Percentiles rank a stretch among this genome's conserved stretches.
These are phyloP conservation scores for Noctua janthe DNA, from an alignment of 2,888 invertebrate genomes.

Conservation along the genomic window DNA sequence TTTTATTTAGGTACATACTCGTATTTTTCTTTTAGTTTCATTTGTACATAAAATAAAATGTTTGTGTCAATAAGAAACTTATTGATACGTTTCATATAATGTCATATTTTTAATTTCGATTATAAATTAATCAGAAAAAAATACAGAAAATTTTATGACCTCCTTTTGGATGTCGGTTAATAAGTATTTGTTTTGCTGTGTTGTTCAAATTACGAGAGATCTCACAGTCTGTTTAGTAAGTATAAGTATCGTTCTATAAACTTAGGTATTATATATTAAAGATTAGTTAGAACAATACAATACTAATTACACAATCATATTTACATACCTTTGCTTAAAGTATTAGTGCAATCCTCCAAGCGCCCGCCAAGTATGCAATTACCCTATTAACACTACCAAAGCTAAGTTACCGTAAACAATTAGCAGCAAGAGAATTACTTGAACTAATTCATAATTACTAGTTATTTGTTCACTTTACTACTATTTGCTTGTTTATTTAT, in stretches of 20 bases:
- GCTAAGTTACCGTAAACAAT: slow-evolving; percentile 57
- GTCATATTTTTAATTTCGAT: not conserved
- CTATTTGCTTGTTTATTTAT: slow-evolving; percentile 47
- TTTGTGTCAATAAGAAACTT: not conserved
- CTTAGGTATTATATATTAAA: not conserved
- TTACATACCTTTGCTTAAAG: slow-evolving; percentile 54
- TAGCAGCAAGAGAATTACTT: slow-evolving; percentile 56
- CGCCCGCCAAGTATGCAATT: slow-evolving; percentile 24
- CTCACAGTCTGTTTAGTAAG: not conserved
- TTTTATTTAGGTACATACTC: not conserved
- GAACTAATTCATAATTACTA: slow-evolving; percentile 62
- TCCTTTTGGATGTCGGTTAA: not conserved
- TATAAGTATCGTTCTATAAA: not conserved
- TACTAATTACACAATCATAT: slow-evolving; percentile 9
- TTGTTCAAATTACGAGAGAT: not conserved
- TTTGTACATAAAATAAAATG: not conserved
- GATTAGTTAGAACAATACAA: slow-evolving; percentile 23
- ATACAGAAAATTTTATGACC: not conserved
- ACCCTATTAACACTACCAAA: slow-evolving; percentile 52
- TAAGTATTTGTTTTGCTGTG: not conserved
- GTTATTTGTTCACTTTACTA: slow-evolving; percentile 45
- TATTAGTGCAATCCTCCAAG: slow-evolving; percentile 50
- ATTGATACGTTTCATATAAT: not conserved
- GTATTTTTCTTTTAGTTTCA: not conserved
- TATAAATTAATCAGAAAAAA: not conserved